phyloP scores from a whole-genome alignment of 1,140 invertebrate species.

The Saccostrea glomerata region DNA sequence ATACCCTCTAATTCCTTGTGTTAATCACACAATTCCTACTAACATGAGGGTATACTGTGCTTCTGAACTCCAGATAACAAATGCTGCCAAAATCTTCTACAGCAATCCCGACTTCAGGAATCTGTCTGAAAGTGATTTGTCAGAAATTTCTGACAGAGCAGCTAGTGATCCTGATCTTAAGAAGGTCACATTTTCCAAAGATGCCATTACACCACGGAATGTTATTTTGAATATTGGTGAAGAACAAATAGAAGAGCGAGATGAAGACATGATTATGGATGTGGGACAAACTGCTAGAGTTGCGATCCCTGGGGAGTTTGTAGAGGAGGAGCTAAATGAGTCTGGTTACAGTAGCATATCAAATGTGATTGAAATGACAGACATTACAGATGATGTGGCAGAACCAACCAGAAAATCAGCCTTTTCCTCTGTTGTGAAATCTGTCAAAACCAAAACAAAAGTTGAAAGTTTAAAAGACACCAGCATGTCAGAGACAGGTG shows the following conservation, averaged over 20 bases:
- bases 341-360: not conserved
- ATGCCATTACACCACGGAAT: slow-evolving; percentile 1
- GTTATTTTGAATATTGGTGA: slow-evolving; percentile 18
- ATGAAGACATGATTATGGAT: not conserved
- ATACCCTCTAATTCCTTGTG: slow-evolving; percentile 72
- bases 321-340: not conserved
- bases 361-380: slow-evolving; percentile 48
- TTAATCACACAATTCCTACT: slow-evolving; percentile 73
- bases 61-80: slow-evolving; percentile 63
- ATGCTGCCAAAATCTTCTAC: slow-evolving; percentile 60
- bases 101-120: slow-evolving; percentile 65
- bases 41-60: slow-evolving; percentile 75
- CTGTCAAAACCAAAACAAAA: slow-evolving; percentile 41
- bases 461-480: slow-evolving; percentile 35
- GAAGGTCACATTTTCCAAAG: slow-evolving; percentile 4
- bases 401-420: slow-evolving; percentile 40
- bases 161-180: slow-evolving; percentile 64
- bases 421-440: slow-evolving; percentile 42
- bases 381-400: slow-evolving; percentile 42
- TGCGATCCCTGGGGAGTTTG: slow-evolving; percentile 19
- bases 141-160: slow-evolving; percentile 55
- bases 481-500: not conserved
- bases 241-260: not conserved
- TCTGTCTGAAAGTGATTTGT: slow-evolving; percentile 56
- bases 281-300: not conserved